Conservation (phyloP, 2,888 invertebrate species). For the Trichopria drosophilae region DNA sequence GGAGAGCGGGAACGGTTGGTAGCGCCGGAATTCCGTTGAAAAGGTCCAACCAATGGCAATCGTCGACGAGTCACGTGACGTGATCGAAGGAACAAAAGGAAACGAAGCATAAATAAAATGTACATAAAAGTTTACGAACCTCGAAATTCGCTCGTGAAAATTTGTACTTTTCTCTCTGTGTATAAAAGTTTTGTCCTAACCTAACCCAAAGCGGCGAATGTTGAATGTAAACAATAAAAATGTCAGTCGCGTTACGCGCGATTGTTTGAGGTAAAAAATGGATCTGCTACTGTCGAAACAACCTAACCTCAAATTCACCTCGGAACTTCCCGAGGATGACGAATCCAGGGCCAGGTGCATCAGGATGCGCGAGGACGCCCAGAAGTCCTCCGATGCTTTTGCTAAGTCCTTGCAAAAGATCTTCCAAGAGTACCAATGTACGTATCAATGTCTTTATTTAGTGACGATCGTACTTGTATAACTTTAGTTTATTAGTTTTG, state of each 20-base stretch:
- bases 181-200: too few relatives aligned
- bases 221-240: conserved; percentile 34
- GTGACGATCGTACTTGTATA: too few relatives aligned
- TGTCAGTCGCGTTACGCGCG: conserved; percentile 21
- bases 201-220: too few relatives aligned
- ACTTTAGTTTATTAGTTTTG: too few relatives aligned
- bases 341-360: conserved; percentile 28
- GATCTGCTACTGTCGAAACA: background rate
- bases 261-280: conserved; percentile 4
- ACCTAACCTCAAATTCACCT: conserved; percentile 33
- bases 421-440: conserved; percentile 43
- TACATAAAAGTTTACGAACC: too few relatives aligned
- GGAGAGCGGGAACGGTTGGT: conserved; percentile 2
- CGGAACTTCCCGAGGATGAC: conserved; percentile 24
- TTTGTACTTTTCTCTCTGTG: too few relatives aligned
- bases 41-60: conserved; percentile 13
- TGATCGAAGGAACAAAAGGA: background rate
- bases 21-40: conserved; percentile 9
- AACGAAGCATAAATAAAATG: too few relatives aligned
- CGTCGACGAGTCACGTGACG: background rate
- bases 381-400: conserved; percentile 35
- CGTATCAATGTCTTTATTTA: conserved; percentile 39
- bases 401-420: conserved; percentile 32
- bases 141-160: too few relatives aligned
- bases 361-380: conserved; percentile 36